Evolutionary conservation across 1,140 invertebrate species (phyloP), one percentile per base, ranked within the genome.

Genomic region (Vanessa atalanta): DNA sequence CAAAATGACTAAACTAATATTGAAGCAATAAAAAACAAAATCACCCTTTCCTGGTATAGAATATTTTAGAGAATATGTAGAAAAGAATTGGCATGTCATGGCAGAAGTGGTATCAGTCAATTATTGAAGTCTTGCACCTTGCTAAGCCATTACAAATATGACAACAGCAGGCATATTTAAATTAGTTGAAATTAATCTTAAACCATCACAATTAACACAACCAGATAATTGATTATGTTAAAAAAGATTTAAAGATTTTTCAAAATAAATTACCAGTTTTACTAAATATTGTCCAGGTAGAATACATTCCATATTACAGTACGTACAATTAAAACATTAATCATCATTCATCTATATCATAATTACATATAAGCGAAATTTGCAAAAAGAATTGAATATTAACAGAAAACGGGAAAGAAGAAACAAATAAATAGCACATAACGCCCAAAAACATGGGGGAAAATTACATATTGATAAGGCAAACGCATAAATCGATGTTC

Each of bases 381-480:
- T 57, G 20, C 51, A 11, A 55, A 57, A 57, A 57, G 20, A 26
- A 13, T 12, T n/a, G n/a, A 9, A 57, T n/a, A 23, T 57, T 23
- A 23, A 16, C 9, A n/a, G 23, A 48, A 67, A 67, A 20, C 51
- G 8, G 65, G 26, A 31, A 57, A 63, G 60, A 68, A 73, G 43
- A 68, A 51, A 31, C 65, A 20, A 67, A 72, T 70, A 53, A 51
- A 64, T 47, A 66, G 55, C 48, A 65, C 72, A 76, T 75, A 80
- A 71, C 69, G 71, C 63, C 70, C 73, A 75, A 23, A 74, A 79
- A 61, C 75, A 73, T 73, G 65, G 70, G 70, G 73, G 70, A 73
- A 77, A 76, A 78, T 75, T 74, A 80, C 69, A 78, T 72, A 83
- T 80, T 80, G 81, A 80, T 83, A 80, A 79, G 77, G 65, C 64